Conservation (phyloP, 2,113 vertebrate genomes). For the Corythornis cristatus region DNA sequence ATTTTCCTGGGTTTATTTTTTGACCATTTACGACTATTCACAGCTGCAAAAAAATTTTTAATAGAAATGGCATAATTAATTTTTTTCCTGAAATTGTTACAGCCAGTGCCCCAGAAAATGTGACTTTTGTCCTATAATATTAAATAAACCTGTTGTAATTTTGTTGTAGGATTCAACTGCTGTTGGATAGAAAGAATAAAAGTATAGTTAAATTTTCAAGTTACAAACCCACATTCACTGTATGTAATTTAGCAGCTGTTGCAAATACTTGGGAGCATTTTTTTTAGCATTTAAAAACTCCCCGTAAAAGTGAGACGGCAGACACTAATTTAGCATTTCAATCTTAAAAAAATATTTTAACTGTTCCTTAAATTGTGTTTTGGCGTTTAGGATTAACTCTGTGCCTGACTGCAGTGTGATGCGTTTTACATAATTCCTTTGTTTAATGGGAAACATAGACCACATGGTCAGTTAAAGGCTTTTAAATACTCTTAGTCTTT, state of each 20-base stretch:
- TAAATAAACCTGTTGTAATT: background rate
- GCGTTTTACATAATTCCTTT: slow-evolving; percentile 11
- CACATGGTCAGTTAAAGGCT: slow-evolving; percentile 11
- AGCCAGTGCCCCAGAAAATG: background rate
- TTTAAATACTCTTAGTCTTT: background rate
- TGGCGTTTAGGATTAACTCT: slow-evolving; percentile 4
- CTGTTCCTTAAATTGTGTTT: slow-evolving; percentile 6
- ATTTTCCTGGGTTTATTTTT: background rate
- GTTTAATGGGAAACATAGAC: background rate
- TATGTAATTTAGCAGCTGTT: slow-evolving; percentile 10
- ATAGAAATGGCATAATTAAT: background rate
- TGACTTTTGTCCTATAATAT: background rate
- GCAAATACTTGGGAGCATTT: background rate
- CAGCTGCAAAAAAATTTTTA: background rate
- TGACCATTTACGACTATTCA: background rate
- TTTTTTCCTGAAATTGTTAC: background rate
- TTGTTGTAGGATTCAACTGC: background rate
- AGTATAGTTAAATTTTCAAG: background rate
- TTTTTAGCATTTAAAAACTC: slow-evolving; percentile 10
- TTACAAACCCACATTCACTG: background rate
- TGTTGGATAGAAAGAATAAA: background rate
- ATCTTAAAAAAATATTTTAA: slow-evolving; percentile 33
- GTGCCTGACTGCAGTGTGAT: slow-evolving; percentile 15
- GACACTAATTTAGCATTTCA: slow-evolving; percentile 19
- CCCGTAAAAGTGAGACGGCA: background rate